A percentile compares a stretch with the other conserved stretches of the same genome.
Evolutionary conservation across 2,113 vertebrate genomes (phyloP).

Genomic region (Nipponia nippon): DNA sequence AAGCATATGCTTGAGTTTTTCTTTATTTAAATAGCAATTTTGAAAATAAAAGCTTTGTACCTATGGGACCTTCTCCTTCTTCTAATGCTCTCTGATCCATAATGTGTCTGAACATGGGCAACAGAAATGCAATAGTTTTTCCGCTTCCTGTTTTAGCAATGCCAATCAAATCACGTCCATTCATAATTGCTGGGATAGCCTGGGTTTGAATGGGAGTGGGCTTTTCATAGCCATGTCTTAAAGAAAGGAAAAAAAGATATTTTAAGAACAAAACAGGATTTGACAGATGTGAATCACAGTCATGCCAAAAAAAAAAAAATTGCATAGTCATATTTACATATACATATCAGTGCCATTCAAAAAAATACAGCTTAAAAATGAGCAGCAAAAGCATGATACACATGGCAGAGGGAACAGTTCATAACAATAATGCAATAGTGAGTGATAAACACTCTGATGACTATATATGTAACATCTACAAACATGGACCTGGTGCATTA

Average conservation of each 20-base stretch:
- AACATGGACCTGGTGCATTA: too few species aligned
- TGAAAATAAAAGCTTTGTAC: slow-evolving; percentile 63
- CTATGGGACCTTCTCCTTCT: slow-evolving; percentile 92
- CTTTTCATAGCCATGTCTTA: slow-evolving; percentile 93
- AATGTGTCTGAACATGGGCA: slow-evolving; percentile 98
- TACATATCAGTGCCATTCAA: neutral
- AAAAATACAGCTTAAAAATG: neutral
- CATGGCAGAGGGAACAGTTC: neutral
- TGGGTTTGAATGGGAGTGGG: slow-evolving; percentile 96
- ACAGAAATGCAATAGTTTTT: slow-evolving; percentile 95
- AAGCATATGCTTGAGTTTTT: neutral
- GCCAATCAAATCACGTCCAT: slow-evolving; percentile 92
- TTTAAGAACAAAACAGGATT: neutral
- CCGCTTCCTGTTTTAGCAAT: slow-evolving; percentile 98
- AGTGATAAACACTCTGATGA: neutral
- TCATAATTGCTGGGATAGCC: slow-evolving; percentile 97
- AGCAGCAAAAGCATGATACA: neutral
- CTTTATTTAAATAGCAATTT: neutral
- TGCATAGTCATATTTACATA: neutral
- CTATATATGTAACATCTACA: neutral
- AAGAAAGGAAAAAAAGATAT: neutral
- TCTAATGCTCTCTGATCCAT: slow-evolving; percentile 95
- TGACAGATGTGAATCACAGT: neutral
- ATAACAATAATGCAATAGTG: neutral
- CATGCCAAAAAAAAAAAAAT: neutral